These are phyloP conservation scores for Chrysolina oricalcia DNA, from an alignment of 2,888 invertebrate genomes.

Conservation along the genomic window DNA sequence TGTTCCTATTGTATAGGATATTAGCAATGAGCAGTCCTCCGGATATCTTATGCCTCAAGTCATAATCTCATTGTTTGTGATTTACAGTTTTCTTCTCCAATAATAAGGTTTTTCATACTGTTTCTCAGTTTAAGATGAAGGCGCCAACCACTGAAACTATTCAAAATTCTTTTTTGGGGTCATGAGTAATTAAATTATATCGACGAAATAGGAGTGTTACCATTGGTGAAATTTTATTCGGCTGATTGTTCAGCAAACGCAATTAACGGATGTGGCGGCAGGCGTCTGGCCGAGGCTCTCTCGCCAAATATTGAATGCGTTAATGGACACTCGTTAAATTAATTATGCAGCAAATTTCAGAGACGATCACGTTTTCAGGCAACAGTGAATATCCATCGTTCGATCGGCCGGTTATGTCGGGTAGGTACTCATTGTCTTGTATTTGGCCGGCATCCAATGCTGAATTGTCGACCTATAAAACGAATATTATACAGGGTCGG, in stretches of 20 bases:
- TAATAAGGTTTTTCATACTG: no score
- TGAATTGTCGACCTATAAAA: slow-evolving; percentile 7
- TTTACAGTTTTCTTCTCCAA: no score
- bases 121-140: no score
- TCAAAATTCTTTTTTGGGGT: not conserved
- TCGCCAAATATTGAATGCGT: slow-evolving; percentile 17
- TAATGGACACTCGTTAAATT: not conserved
- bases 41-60: no score
- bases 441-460: slow-evolving; percentile 14
- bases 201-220: not conserved
- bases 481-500: not conserved
- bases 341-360: slow-evolving; percentile 4
- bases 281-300: not conserved
- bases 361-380: not conserved
- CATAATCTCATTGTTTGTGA: no score
- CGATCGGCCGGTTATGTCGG: slow-evolving; percentile 1
- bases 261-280: slow-evolving; percentile 11
- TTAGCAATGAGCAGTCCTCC: no score
- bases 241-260: slow-evolving; percentile 15
- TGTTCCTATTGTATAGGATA: no score
- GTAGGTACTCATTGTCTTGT: not conserved
- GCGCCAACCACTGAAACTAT: not conserved
- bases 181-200: not conserved
- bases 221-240: slow-evolving; percentile 1
- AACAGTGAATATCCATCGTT: not conserved